phyloP scores from a whole-genome alignment of 2,113 vertebrate species.

The cat (Felis catus) region F.catus_Fca126_mat1.0 CM031414.1:66251501-66252000 shows the following conservation, averaged over 20 bases:
- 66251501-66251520: not conserved
- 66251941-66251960: conserved; percentile 12
- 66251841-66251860: conserved; percentile 65
- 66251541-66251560: conserved; percentile 19
- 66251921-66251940: conserved; percentile 64
- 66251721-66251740: conserved; percentile 75
- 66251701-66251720: conserved; percentile 24
- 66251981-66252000: not conserved
- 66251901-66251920: conserved; percentile 59
- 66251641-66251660: conserved; percentile 64
- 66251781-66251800: conserved; percentile 42
- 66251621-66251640: conserved; percentile 78
- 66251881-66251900: conserved; percentile 75
- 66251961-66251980: conserved; percentile 45
- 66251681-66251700: conserved; percentile 64
- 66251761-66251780: conserved; percentile 70
- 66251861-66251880: conserved; percentile 67
- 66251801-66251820: conserved; percentile 64
- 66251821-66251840: conserved; percentile 67
- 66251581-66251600: conserved; percentile 71
- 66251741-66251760: conserved; percentile 75
- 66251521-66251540: not conserved
- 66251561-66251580: conserved; percentile 58
- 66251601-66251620: conserved; percentile 70
- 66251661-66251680: conserved; percentile 72